Evolutionary conservation across 2,888 invertebrate genomes (phyloP).

Genomic region (Apoderus coryli): DNA sequence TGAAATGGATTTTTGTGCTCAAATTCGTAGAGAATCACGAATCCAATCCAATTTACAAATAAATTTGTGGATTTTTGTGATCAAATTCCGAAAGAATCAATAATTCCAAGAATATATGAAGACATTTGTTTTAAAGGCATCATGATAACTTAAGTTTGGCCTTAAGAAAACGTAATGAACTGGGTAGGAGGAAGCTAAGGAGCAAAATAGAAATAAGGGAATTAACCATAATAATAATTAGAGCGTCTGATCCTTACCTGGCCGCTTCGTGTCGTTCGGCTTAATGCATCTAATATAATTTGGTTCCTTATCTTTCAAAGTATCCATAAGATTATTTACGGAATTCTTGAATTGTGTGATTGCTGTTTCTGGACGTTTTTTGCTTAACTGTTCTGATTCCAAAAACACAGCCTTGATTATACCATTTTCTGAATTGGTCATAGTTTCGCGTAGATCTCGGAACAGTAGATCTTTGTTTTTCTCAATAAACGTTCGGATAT

Average conservation of each 20-base stretch:
- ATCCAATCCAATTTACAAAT: no score
- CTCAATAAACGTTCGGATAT: slow-evolving; percentile 72
- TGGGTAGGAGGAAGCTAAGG: no score
- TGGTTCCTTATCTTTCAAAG: slow-evolving; percentile 84
- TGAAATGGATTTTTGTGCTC: no score
- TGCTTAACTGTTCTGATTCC: slow-evolving; percentile 49
- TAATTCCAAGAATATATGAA: no score
- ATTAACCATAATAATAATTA: no score
- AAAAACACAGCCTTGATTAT: slow-evolving; percentile 49
- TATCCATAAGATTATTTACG: slow-evolving; percentile 72
- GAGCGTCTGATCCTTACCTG: slow-evolving; percentile 39
- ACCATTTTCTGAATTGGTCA: slow-evolving; percentile 54
- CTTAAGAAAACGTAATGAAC: no score
- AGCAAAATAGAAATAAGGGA: no score
- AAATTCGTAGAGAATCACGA: no score
- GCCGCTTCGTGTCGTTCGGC: slow-evolving; percentile 71
- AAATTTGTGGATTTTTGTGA: no score
- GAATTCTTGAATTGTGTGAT: slow-evolving; percentile 83
- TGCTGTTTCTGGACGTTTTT: slow-evolving; percentile 80
- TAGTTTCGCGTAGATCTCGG: slow-evolving; percentile 72
- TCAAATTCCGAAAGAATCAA: no score
- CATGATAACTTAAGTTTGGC: no score
- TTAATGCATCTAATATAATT: slow-evolving; percentile 91
- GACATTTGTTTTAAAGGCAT: no score
- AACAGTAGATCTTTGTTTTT: slow-evolving; percentile 88